phyloP scores from a whole-genome alignment of 2,888 invertebrate genomes.

The Chrysopilus asiliformis region DNA sequence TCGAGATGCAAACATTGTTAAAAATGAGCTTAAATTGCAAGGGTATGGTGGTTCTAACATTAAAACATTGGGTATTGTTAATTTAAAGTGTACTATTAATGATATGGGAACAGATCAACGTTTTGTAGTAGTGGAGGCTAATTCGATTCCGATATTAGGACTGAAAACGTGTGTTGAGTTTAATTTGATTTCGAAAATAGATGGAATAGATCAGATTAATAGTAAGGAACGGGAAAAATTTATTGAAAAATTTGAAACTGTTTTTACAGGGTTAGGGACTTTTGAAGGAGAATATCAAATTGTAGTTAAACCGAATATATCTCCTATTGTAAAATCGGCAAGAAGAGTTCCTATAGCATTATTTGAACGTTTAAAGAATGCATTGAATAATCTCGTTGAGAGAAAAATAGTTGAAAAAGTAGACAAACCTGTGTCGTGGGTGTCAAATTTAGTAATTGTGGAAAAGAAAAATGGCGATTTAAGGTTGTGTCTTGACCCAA shows the following conservation, averaged over 20 bases:
- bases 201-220: not conserved
- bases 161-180: not conserved
- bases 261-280: not conserved
- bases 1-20: no score
- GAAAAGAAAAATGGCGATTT: conserved; percentile 16
- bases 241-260: not conserved
- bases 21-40: no score
- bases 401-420: no score
- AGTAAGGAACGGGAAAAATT: not conserved
- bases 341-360: no score
- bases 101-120: not conserved
- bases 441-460: no score
- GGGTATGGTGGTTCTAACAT: not conserved
- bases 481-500: conserved; percentile 7
- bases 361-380: no score
- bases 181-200: not conserved
- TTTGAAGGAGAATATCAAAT: not conserved
- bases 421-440: no score
- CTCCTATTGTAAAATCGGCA: no score
- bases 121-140: not conserved
- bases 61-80: not conserved
- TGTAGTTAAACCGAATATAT: no score
- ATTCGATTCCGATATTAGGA: not conserved
- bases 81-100: not conserved
- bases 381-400: no score